Base-by-base conservation (phyloP, 2,797 vertebrate genomes). In the Knipowitschia caucasica region DNA sequence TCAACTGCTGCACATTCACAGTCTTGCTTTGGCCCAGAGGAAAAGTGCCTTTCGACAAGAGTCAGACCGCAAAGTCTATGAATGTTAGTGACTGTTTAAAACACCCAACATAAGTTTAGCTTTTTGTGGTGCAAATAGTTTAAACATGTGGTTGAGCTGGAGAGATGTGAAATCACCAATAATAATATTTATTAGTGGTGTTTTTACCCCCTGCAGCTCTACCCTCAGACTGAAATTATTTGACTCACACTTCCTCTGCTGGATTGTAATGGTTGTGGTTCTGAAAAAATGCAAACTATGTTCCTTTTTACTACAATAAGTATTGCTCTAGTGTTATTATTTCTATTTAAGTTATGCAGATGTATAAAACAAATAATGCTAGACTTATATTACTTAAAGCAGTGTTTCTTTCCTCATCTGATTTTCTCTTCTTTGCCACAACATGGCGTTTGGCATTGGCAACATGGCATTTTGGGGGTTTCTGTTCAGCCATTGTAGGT, bases 41-140 rank as follows among this genome's bases (percentile, higher is more conserved):
- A 56, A 45, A 59, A 54, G 57, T 73, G 63, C 61, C 73, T 42
- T 39, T 30, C 27, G 44, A 64, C 53, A 73, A 62, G 34, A 70
- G 50, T 51, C 33, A 34, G 50, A 33, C 43, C 55, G 62, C 59
- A 47, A 45, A 38, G 3, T 51, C 5, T 35, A 39, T 2, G 3
- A 52, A 58, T 45, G 45, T 42, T 46, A 60, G 34, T 50, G 59
- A 46, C 40, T 49, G 55, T 59, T 56, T 50, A 9, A 63, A 53
- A 66, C 53, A 51, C 36, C 24, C 39, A 34, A 54, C n/a, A 21
- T 39, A 38, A 45, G 29, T 50, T 62, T 30, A 54, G 29, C 14
- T 53, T 42, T 35, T 50, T 59, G 18, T 43, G 51, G 12, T 35
- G 29, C 30, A 49, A 45, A 51, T 44, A 60, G 55, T 55, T 23